Percentiles rank a stretch among this genome's conserved stretches.
Evolutionary conservation across 2,888 invertebrate species (phyloP).

Genomic region (Leistus spinibarbis): DNA sequence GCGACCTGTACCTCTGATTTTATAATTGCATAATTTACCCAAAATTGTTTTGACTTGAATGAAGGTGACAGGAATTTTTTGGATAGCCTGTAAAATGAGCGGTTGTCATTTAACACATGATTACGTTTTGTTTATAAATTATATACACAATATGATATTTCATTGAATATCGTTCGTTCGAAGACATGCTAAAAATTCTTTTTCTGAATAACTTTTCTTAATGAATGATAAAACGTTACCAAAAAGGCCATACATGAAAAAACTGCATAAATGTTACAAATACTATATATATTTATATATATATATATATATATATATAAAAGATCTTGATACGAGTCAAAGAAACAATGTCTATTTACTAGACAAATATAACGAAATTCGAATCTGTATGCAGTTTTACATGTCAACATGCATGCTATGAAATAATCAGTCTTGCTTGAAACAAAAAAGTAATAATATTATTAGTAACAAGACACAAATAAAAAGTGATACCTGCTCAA

Average conservation of each 20-base stretch:
- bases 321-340: not conserved
- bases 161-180: not conserved
- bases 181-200: not conserved
- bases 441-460: conserved; percentile 20
- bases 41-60: not conserved
- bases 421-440: conserved; percentile 36
- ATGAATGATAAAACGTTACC: not conserved
- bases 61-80: not conserved
- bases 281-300: not conserved
- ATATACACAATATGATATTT: not conserved
- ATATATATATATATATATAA: no score
- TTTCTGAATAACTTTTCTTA: not conserved
- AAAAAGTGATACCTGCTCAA: conserved; percentile 30
- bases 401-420: conserved; percentile 33
- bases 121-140: not conserved
- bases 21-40: not conserved
- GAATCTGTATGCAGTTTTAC: conserved; percentile 16
- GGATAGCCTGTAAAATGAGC: not conserved
- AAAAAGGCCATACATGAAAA: not conserved
- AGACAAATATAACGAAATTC: conserved; percentile 15
- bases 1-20: not conserved
- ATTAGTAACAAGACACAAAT: conserved; percentile 12
- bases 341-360: conserved; percentile 10
- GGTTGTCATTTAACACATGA: not conserved
- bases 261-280: not conserved